Conservation (phyloP, 2,888 invertebrate genomes). For the Yponomeuta evonymella region DNA sequence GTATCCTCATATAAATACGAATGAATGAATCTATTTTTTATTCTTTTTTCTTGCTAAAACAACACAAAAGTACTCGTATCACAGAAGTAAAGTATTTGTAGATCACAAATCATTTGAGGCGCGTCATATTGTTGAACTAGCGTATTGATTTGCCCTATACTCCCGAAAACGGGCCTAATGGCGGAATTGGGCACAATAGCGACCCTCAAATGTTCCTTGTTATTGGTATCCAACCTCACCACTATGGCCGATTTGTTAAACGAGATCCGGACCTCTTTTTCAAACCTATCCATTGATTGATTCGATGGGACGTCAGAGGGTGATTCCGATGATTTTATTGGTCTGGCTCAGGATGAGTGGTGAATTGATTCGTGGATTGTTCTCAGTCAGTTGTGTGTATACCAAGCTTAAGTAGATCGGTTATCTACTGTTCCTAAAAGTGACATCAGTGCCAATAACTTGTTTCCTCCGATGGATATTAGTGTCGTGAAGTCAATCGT, state of each 20-base stretch:
- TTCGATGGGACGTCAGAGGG: background rate
- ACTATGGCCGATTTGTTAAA: conserved; percentile 75
- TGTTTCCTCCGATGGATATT: no score
- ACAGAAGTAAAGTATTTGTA: background rate
- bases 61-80: background rate
- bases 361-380: no score
- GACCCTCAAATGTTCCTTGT: conserved; percentile 56
- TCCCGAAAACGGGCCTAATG: conserved; percentile 65
- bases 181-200: conserved; percentile 69
- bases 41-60: no score
- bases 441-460: no score
- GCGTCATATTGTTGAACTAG: conserved; percentile 12
- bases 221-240: conserved; percentile 75
- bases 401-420: no score
- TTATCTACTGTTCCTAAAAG: no score
- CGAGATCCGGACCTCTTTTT: conserved; percentile 67
- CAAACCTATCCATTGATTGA: background rate
- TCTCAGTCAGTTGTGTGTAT: no score
- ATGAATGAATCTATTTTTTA: no score
- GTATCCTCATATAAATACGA: no score
- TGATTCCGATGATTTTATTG: no score
- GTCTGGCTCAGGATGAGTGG: no score
- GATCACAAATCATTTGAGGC: conserved; percentile 2
- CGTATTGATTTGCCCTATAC: conserved; percentile 7
- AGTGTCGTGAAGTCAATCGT: no score